Base-by-base conservation (phyloP, 2,888 invertebrate genomes). In the Aquatica leii region DNA sequence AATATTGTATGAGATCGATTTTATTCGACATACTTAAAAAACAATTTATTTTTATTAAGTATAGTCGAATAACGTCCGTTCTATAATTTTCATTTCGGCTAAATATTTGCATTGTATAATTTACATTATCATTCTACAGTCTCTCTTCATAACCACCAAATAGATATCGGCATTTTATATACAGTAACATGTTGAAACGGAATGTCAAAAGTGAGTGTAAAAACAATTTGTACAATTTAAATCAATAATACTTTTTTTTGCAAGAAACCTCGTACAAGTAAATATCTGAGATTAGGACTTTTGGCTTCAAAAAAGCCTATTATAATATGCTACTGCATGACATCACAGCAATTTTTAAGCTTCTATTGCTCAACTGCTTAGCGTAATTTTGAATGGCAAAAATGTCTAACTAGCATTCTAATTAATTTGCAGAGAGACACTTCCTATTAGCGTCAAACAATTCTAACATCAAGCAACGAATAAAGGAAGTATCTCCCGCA, bases 271-370 rank as follows among this genome's bases (percentile, higher is more conserved):
- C 4, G 3, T 43, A 9, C n/a, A 43, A 37, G 37, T 37, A 37
- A 11, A 37, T 3, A 46, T 18, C 17, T 46, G 11, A 15, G 8
- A 15, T 49, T 15, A 21, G n/a, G 12, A 12, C 17, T 49, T 18
- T 6, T 3, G 9, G 6, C 20, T 51, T 64, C 41, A 58, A 55
- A 64, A 59, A 58, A 64, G 48, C 53, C 58, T 58, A 55, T 67
- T 48, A 56, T 63, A 59, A 54, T 60, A 3, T 8, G n/a, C 6
- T 8, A 17, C 66, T 68, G 68, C 62, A 69, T 68, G 62, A 66
- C 67, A 70, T 70, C 70, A 70, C 70, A 70, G 70, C 66, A 67
- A 58, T 53, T 48, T 15, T 14, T 54, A 49, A 11, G 48, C 11
- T 20, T 14, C 54, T 60, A 60, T 58, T 58, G 58, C 58, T 58